These are phyloP conservation scores for Chesias legatella DNA, from an alignment of 2,888 invertebrate genomes.

Conservation along the genomic window DNA sequence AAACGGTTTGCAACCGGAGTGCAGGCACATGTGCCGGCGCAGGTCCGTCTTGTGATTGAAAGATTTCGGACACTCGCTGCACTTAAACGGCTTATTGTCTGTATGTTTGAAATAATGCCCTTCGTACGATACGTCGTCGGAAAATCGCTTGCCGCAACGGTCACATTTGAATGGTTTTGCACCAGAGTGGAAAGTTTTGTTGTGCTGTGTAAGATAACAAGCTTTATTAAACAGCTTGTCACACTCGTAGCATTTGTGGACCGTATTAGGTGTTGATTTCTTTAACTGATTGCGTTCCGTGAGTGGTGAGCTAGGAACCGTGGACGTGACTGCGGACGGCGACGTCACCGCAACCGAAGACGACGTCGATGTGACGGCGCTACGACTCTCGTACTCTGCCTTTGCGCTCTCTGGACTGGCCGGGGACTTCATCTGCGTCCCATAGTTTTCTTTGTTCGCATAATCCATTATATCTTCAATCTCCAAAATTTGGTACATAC, in stretches of 20 bases:
- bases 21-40: constrained; percentile 91
- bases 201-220: constrained; percentile 94
- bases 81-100: constrained; percentile 92
- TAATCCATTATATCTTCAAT: constrained; percentile 76
- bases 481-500: constrained; percentile 65
- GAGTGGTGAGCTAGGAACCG: constrained; percentile 65
- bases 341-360: constrained; percentile 46
- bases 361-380: constrained; percentile 59
- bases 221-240: constrained; percentile 91
- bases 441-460: constrained; percentile 76
- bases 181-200: constrained; percentile 93
- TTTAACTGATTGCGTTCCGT: constrained; percentile 66
- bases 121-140: constrained; percentile 84
- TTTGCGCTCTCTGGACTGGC: constrained; percentile 73
- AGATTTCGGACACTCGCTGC: constrained; percentile 90
- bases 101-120: constrained; percentile 89
- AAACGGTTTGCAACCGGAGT: constrained; percentile 92
- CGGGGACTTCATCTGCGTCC: constrained; percentile 70
- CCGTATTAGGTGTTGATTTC: constrained; percentile 47
- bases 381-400: constrained; percentile 60
- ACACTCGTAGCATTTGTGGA: constrained; percentile 89
- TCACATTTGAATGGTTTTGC: constrained; percentile 92
- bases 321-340: constrained; percentile 63
- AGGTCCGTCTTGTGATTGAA: constrained; percentile 96
- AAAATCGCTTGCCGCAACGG: constrained; percentile 92